Base-by-base conservation (phyloP, 2,797 vertebrate species). In the Furcifer pardalis region DNA sequence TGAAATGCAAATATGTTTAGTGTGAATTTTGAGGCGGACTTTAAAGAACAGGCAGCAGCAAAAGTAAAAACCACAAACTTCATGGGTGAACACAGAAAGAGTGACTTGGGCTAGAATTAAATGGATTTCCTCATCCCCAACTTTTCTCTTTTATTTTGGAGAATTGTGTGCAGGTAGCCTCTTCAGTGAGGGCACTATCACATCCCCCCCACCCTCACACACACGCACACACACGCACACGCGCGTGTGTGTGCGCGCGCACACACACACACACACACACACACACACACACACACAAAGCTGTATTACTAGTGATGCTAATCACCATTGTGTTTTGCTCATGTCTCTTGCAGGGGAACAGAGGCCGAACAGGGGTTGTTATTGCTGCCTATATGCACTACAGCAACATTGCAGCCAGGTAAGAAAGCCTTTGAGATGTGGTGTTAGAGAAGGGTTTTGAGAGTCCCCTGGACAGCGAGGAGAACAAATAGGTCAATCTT, bases 381-480 rank as follows among this genome's bases (percentile, higher is more conserved):
- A 97, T 99, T 37, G 98, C 98, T 0, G 98, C 98, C 1, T 99
- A 99, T 93, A 98, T 99, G 98, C 98, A 99, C 93, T 99, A 99
- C 96, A 99, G 98, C 96, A 99, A 99, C 95, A 99, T 99, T 93
- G 98, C 98, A 4, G 98, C 98, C 94, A 99, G 98, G 98, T 99
- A 93, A 94, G 97, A 89, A 62, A 6, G 1, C 6, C 12, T 63
- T n/a, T n/a, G n/a, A n/a, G n/a, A n/a, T n/a, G n/a, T n/a, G n/a
- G n/a, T n/a, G n/a, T n/a, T n/a, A n/a, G n/a, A n/a, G n/a, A n/a
- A n/a, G n/a, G n/a, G n/a, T n/a, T n/a, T n/a, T n/a, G n/a, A n/a
- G n/a, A n/a, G n/a, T n/a, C n/a, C n/a, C n/a, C n/a, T n/a, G n/a
- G n/a, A n/a, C n/a, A n/a, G n/a, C n/a, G n/a, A n/a, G n/a, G n/a